A percentile compares a stretch with the other conserved stretches of the same genome.
These are phyloP conservation scores for Cheilosia urbana DNA, from an alignment of 2,888 invertebrate genomes.

Conservation along the genomic window DNA sequence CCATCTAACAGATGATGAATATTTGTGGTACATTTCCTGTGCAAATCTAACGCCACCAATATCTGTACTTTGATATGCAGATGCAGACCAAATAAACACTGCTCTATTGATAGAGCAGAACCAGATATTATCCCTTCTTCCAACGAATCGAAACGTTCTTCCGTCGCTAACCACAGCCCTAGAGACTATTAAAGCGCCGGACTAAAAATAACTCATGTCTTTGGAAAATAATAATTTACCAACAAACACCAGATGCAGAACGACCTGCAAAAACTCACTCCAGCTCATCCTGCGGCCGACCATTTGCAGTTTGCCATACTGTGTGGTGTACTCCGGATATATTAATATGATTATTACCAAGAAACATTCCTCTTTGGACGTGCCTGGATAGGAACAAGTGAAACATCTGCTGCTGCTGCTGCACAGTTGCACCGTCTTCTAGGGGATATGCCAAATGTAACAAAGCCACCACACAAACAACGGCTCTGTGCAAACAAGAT, in stretches of 20 bases:
- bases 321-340: constrained; percentile 53
- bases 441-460: constrained; percentile 46
- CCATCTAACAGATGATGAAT: no score
- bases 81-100: background rate
- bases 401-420: constrained; percentile 68
- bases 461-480: constrained; percentile 7
- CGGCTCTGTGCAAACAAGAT: constrained; percentile 8
- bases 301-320: constrained; percentile 54
- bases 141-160: constrained; percentile 44
- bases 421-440: constrained; percentile 37
- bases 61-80: no score
- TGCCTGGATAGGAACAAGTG: constrained; percentile 33
- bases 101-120: background rate
- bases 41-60: no score
- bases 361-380: constrained; percentile 49
- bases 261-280: constrained; percentile 42
- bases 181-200: constrained; percentile 27
- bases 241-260: constrained; percentile 68
- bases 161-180: constrained; percentile 8
- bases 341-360: constrained; percentile 64
- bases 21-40: no score
- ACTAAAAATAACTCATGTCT: constrained; percentile 59
- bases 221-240: constrained; percentile 65
- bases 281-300: constrained; percentile 38
- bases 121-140: background rate